These are phyloP conservation scores for Heliothis peltigera DNA, from an alignment of 2,888 invertebrate genomes.

Conservation along the genomic window DNA sequence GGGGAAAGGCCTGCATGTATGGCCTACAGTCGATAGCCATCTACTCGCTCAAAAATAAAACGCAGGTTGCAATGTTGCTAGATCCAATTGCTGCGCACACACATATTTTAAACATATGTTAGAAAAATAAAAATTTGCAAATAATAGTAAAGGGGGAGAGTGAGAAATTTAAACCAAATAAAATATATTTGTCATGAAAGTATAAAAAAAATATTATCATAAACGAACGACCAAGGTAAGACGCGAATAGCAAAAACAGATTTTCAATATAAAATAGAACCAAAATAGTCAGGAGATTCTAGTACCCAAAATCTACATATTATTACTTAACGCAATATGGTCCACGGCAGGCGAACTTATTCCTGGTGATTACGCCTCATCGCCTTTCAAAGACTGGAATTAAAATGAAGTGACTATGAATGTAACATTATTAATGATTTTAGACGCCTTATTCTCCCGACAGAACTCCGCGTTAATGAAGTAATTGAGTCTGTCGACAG, in stretches of 20 bases:
- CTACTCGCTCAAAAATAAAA: too few relatives aligned
- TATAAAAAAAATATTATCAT: too few relatives aligned
- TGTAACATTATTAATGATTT: slow-evolving; percentile 68
- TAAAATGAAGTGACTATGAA: slow-evolving; percentile 70
- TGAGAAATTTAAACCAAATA: too few relatives aligned
- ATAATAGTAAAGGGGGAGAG: too few relatives aligned
- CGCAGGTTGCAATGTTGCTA: too few relatives aligned
- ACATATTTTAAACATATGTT: too few relatives aligned
- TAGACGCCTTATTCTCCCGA: slow-evolving; percentile 57
- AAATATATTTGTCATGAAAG: too few relatives aligned
- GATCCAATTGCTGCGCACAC: too few relatives aligned
- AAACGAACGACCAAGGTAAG: too few relatives aligned
- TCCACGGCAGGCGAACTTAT: slow-evolving; percentile 48
- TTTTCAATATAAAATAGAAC: background rate
- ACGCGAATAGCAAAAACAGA: background rate
- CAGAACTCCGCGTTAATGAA: slow-evolving; percentile 50
- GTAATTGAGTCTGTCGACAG: slow-evolving; percentile 54
- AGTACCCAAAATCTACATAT: slow-evolving; percentile 30
- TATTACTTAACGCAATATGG: slow-evolving; percentile 34
- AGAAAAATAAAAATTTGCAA: too few relatives aligned
- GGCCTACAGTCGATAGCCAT: too few relatives aligned
- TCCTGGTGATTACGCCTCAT: slow-evolving; percentile 68
- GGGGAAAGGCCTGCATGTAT: too few relatives aligned
- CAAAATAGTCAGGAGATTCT: background rate
- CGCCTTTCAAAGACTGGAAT: slow-evolving; percentile 64